Base-by-base conservation (phyloP, 1,140 invertebrate genomes). In the Hylaeus anthracinus region DNA sequence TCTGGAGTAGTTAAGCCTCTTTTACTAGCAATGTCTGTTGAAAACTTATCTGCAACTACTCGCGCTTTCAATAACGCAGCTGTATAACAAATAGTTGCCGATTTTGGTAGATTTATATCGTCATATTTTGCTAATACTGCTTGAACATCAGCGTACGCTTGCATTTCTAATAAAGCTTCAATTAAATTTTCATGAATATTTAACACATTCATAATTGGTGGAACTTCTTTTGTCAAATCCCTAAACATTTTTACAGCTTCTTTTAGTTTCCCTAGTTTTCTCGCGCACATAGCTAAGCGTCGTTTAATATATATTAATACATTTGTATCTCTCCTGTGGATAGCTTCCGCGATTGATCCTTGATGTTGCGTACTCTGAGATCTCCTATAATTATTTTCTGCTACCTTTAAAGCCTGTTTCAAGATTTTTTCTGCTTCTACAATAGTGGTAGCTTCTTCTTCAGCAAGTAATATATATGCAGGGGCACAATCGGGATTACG, bases 141-240 rank as follows among this genome's bases (percentile, higher is more conserved):
- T 94, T 99, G 98, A 51, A 98, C 98, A 94, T 99, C 99, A 41
- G 98, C 98, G 93, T 99, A 99, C 0, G 98, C 97, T 93, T 99
- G 98, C 95, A 98, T 97, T 94, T 99, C 98, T 74, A 99, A 93
- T 74, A 99, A 94, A 26, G 96, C 97, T 94, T 99, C 99, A 89
- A 99, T 98, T 61, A 99, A 94, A 94, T 99, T 99, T 94, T 99
- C 99, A 93, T 99, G 99, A 72, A 99, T 98, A 90, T 98, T 98
- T 77, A 99, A 95, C 56, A 98, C 97, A 93, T 98, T 98, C 96
- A 99, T 97, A 88, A 98, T 98, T n/a, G 97, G 97, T 73, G 97
- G 97, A 88, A 98, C 98, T 94, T 99, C 99, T 94, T 99, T 99
- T 41, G 98, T 98, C 65, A 99, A 94, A 94, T 99, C 99, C 90